Conservation (phyloP, 2,888 invertebrate species). For the Drosophila falleni region DNA sequence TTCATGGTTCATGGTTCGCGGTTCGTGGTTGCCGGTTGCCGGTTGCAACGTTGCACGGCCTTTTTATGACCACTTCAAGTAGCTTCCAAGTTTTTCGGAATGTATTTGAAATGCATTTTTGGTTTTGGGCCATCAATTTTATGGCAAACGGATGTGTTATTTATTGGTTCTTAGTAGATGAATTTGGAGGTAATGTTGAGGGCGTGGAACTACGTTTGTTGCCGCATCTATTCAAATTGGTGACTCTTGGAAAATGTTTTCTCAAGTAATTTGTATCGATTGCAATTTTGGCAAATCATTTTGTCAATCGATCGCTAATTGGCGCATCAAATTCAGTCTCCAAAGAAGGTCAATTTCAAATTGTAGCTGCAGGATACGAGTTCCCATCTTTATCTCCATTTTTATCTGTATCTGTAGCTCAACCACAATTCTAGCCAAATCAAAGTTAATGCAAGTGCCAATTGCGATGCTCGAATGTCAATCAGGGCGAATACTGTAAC, state of each 20-base stretch:
- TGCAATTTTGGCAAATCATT: slow-evolving; percentile 60
- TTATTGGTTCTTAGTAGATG: slow-evolving; percentile 56
- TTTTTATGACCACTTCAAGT: slow-evolving; percentile 51
- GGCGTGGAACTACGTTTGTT: not conserved
- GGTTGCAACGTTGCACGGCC: slow-evolving; percentile 21
- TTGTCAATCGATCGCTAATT: slow-evolving; percentile 66
- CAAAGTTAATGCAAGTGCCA: slow-evolving; percentile 79
- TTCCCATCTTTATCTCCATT: slow-evolving; percentile 40
- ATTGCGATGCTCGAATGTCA: slow-evolving; percentile 74
- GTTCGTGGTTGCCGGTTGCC: not conserved
- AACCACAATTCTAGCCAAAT: slow-evolving; percentile 58
- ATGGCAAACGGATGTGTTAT: slow-evolving; percentile 77
- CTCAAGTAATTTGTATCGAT: slow-evolving; percentile 41
- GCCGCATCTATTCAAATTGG: not conserved
- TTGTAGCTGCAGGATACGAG: slow-evolving; percentile 58
- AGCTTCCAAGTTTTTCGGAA: slow-evolving; percentile 36
- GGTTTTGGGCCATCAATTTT: slow-evolving; percentile 77
- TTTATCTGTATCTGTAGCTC: not conserved
- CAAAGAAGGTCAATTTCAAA: slow-evolving; percentile 35
- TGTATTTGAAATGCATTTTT: slow-evolving; percentile 62
- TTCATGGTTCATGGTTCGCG: slow-evolving; percentile 11
- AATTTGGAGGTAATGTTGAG: not conserved
- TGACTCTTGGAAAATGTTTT: slow-evolving; percentile 7
- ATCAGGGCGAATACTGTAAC: slow-evolving; percentile 59
- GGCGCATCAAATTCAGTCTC: slow-evolving; percentile 28